phyloP scores from a whole-genome alignment of 2,797 vertebrate species.

The Pogoniulus pusillus region DNA sequence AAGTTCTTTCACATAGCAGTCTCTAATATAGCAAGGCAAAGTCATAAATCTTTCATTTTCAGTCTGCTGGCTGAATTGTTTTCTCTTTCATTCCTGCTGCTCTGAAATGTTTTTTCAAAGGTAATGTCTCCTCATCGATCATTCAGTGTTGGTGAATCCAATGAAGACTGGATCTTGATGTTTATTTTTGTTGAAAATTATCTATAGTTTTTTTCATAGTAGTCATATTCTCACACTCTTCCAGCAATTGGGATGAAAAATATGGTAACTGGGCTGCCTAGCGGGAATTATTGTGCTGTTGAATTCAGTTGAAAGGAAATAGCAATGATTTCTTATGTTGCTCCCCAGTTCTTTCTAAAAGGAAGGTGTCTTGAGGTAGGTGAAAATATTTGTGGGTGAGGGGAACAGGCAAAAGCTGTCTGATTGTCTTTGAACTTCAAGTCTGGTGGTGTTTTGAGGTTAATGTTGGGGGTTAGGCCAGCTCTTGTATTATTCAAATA shows the following conservation, averaged over 20 bases:
- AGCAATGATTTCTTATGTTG: background rate
- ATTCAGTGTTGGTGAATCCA: background rate
- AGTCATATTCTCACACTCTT: background rate
- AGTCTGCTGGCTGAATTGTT: background rate
- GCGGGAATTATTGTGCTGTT: background rate
- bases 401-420: background rate
- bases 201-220: background rate
- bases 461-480: background rate
- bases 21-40: background rate
- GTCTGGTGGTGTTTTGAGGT: background rate
- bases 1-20: slow-evolving; percentile 9
- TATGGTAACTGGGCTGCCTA: background rate
- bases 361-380: background rate
- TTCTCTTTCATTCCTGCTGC: background rate
- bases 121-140: background rate
- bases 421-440: slow-evolving; percentile 13
- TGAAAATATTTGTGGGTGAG: slow-evolving; percentile 6
- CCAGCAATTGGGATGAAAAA: background rate
- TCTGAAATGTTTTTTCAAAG: slow-evolving; percentile 12
- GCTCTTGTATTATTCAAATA: background rate
- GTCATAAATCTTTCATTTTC: slow-evolving; percentile 28
- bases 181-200: background rate
- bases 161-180: background rate
- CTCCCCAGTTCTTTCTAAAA: background rate
- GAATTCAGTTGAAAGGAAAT: background rate